Conservation (phyloP, 1,140 invertebrate species). For the Drosophila orosa region DNA sequence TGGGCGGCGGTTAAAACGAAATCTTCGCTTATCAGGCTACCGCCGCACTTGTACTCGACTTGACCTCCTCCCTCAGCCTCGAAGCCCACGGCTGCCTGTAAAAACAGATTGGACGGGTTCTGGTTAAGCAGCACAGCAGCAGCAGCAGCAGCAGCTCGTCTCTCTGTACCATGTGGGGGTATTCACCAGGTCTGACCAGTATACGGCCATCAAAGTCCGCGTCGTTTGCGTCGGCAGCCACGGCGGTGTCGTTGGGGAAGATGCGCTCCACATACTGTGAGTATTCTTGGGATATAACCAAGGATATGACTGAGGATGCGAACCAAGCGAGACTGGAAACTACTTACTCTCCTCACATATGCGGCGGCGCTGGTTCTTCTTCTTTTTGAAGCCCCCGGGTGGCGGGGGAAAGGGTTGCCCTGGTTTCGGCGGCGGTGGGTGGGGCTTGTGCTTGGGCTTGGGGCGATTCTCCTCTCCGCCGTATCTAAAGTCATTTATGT, state of each 20-base stretch:
- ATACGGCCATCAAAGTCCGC: slow-evolving; percentile 76
- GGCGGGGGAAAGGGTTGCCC: slow-evolving; percentile 69
- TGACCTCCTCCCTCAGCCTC: slow-evolving; percentile 24
- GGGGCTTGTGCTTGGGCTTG: slow-evolving; percentile 5
- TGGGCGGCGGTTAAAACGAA: slow-evolving; percentile 80
- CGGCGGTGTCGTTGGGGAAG: slow-evolving; percentile 68
- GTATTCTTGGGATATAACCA: slow-evolving; percentile 57
- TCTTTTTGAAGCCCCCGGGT: slow-evolving; percentile 45
- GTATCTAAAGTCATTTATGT: slow-evolving; percentile 50
- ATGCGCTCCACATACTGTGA: slow-evolving; percentile 73
- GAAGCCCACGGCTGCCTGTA: slow-evolving; percentile 69
- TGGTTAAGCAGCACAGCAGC: slow-evolving; percentile 2
- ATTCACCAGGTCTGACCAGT: slow-evolving; percentile 78
- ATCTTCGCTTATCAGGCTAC: slow-evolving; percentile 83
- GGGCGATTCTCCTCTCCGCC: slow-evolving; percentile 21
- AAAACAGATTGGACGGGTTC: slow-evolving; percentile 30
- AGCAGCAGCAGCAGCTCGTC: slow-evolving; percentile 12
- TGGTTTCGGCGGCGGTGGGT: slow-evolving; percentile 19
- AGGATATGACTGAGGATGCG: slow-evolving; percentile 5
- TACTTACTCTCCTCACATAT: slow-evolving; percentile 77
- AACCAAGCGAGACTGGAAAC: background rate
- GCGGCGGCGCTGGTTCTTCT: slow-evolving; percentile 29
- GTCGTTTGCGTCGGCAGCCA: slow-evolving; percentile 68
- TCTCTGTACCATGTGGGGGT: slow-evolving; percentile 83
- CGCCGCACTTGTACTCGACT: slow-evolving; percentile 82